Conservation (phyloP, 2,113 vertebrate species). For the Andinoacara biseriatus region DNA sequence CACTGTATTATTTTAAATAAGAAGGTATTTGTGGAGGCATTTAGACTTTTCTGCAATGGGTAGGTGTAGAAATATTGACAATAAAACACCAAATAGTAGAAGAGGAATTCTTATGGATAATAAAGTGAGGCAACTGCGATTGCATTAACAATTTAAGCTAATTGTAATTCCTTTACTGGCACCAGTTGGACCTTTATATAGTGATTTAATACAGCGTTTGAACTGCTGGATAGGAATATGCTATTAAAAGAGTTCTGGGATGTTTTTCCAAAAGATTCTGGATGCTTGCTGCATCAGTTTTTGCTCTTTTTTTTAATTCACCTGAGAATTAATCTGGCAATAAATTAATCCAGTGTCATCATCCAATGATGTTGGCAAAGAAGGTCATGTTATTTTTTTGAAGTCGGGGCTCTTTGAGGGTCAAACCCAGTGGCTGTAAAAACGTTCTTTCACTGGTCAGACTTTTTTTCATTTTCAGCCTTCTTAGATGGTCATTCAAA, state of each 20-base stretch:
- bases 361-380: not conserved
- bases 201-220: not conserved
- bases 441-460: no score
- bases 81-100: not conserved
- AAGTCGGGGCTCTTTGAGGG: not conserved
- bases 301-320: not conserved
- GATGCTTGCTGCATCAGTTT: not conserved
- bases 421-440: not conserved
- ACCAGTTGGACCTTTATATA: not conserved
- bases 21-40: not conserved
- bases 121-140: not conserved
- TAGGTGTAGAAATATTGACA: not conserved
- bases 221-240: not conserved
- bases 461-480: no score
- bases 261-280: not conserved
- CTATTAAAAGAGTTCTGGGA: not conserved
- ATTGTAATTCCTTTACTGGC: not conserved
- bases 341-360: not conserved
- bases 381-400: no score
- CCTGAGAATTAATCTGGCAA: not conserved
- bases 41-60: not conserved
- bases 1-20: not conserved
- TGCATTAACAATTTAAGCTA: not conserved
- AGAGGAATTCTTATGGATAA: not conserved
- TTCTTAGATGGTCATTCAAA: not conserved